These are phyloP conservation scores for Calephelis perditalis DNA, from an alignment of 2,888 invertebrate species.

Conservation along the genomic window DNA sequence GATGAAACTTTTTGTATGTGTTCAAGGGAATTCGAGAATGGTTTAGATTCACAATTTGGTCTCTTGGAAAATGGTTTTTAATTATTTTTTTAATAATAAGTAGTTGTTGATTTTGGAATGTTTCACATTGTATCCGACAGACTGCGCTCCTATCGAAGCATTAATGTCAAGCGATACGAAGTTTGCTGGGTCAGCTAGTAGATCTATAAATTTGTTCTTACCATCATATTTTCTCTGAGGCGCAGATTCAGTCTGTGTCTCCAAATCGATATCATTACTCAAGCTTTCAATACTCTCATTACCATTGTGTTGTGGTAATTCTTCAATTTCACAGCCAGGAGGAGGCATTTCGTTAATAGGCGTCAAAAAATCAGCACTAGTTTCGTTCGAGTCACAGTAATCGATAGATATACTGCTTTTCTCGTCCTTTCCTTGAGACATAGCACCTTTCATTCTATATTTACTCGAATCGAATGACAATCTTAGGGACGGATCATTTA, in stretches of 20 bases:
- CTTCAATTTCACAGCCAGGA: conserved; percentile 67
- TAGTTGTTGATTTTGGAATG: no score
- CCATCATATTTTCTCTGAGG: conserved; percentile 59
- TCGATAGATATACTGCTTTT: conserved; percentile 66
- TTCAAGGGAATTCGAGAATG: no score
- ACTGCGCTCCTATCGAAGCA: no score
- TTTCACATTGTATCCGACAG: no score
- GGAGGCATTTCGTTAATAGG: conserved; percentile 74
- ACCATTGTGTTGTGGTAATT: conserved; percentile 66
- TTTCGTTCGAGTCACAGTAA: conserved; percentile 71
- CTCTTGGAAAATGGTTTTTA: no score
- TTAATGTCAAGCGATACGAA: no score
- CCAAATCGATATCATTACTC: conserved; percentile 64
- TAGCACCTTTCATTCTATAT: conserved; percentile 55
- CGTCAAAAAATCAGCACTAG: conserved; percentile 70
- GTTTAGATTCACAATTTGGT: no score
- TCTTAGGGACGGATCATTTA: conserved; percentile 60
- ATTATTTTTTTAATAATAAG: no score
- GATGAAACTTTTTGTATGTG: no score
- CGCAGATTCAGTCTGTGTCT: conserved; percentile 68
- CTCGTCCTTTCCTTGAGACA: conserved; percentile 53
- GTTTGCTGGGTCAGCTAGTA: no score
- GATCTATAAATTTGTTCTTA: conserved; percentile 23
- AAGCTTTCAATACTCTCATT: conserved; percentile 64
- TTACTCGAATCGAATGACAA: conserved; percentile 68